Percentiles rank a stretch among this genome's conserved stretches.
These are phyloP conservation scores for Spatulosminthurus flaviceps DNA, from an alignment of 2,888 invertebrate species.

Conservation along the genomic window DNA sequence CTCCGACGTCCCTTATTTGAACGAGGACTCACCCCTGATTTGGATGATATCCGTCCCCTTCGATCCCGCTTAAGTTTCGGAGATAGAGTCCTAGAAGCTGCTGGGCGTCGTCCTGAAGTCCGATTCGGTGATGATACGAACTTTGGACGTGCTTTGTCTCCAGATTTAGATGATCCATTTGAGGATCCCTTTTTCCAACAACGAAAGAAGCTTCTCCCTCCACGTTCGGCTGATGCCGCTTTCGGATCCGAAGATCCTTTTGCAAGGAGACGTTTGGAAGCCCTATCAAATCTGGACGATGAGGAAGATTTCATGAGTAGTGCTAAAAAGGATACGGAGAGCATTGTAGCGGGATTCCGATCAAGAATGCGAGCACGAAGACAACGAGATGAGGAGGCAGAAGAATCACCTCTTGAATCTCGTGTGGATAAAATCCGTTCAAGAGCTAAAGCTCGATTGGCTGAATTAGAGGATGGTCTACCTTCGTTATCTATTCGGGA, in stretches of 20 bases:
- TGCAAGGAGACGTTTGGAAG: constrained; percentile 43
- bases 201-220: constrained; percentile 45
- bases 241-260: constrained; percentile 60
- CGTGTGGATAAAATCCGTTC: constrained; percentile 57
- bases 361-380: constrained; percentile 51
- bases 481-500: constrained; percentile 48
- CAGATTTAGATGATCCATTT: constrained; percentile 56
- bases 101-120: constrained; percentile 50
- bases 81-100: constrained; percentile 60
- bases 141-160: constrained; percentile 33
- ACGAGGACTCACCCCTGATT: constrained; percentile 27
- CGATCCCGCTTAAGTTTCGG: constrained; percentile 55
- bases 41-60: constrained; percentile 21
- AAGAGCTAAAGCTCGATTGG: constrained; percentile 59
- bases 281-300: constrained; percentile 7
- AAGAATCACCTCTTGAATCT: constrained; percentile 51
- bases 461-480: constrained; percentile 58
- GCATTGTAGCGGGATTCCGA: constrained; percentile 56
- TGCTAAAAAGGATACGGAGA: constrained; percentile 54
- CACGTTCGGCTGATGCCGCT: constrained; percentile 57
- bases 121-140: background rate
- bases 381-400: constrained; percentile 48
- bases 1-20: constrained; percentile 40
- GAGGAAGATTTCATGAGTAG: constrained; percentile 58
- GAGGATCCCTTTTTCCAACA: constrained; percentile 56